Evolutionary conservation across 2,888 invertebrate species (phyloP), one percentile per base, ranked within the genome.

Genomic region (Lordiphosa fenestrarum): DNA sequence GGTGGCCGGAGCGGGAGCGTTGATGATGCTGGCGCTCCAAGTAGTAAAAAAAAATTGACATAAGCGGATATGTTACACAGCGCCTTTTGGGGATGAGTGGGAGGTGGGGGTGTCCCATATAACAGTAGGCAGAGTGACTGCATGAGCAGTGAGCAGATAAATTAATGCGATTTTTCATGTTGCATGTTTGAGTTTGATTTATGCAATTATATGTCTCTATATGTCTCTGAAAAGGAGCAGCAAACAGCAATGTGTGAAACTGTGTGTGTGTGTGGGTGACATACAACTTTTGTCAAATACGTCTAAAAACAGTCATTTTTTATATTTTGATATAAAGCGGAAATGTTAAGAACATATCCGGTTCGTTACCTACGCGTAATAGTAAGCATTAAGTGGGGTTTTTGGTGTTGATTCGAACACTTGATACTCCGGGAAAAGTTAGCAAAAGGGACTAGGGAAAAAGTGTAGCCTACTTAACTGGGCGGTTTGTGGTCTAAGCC

Each of bases 91-190:
- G 56, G 19, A 4, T 55, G 58, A 47, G 64, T 12, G 37, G 35
- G 44, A 12, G 19, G 21, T 6, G 21, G 21, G 47, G 46, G 50
- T 53, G 56, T 57, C 35, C 41, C 55, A 53, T 30, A 30, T 21
- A 42, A 23, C 7, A 49, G 44, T 78, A 78, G 83, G 83, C 73
- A 63, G 54, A 63, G 54, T 57, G 63, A 60, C 58, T 72, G 65
- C 63, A 73, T 63, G 73, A 69, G 56, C 78, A 67, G 58, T 52
- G 77, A 78, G 69, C 82, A 84, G 76, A 86, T 86, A 85, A 86
- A 86, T 87, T 85, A 86, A 87, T 87, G 67, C 76, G 78, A 87
- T 86, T 87, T 86, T 83, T 87, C 81, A 86, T 85, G 85, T 75
- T 71, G 71, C 71, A 68, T 73, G 77, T 69, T 69, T 73, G 73